Percentiles rank a stretch among this genome's conserved stretches.
phyloP scores from a whole-genome alignment of 2,113 vertebrate species.

The Strix aluco region DNA sequence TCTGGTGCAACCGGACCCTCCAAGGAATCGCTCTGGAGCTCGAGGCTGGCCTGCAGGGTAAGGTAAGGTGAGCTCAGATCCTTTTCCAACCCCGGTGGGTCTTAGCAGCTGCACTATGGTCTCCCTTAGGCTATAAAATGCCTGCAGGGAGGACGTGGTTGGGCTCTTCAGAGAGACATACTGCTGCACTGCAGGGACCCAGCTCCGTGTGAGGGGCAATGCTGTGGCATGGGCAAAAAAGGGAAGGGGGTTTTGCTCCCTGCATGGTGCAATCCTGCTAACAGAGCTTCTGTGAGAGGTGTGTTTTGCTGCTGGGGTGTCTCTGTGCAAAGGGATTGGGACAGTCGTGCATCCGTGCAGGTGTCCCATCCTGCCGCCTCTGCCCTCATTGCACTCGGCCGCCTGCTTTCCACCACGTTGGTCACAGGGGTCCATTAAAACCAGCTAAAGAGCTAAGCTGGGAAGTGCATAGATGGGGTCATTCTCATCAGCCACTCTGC shows the following conservation, averaged over 20 bases:
- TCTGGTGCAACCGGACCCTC: background rate
- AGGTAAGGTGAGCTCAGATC: constrained; percentile 57
- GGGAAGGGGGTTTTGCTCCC: background rate
- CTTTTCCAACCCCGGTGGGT: background rate
- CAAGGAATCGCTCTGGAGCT: constrained; percentile 51
- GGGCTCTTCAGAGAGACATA: background rate
- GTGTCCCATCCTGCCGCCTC: fast-evolving
- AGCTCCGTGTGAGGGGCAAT: fast-evolving
- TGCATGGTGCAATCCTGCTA: background rate
- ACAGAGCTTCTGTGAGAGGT: no score
- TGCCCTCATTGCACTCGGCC: fast-evolving
- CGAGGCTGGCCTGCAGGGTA: constrained; percentile 62
- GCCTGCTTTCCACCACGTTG: fast-evolving
- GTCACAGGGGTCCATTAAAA: constrained; percentile 6
- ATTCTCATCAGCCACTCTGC: background rate
- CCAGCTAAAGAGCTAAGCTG: background rate
- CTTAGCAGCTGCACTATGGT: background rate
- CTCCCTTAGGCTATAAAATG: background rate
- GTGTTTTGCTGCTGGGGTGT: background rate
- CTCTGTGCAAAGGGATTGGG: background rate
- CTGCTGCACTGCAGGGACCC: background rate
- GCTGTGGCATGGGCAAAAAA: fast-evolving
- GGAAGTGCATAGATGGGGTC: background rate
- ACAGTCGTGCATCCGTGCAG: fast-evolving
- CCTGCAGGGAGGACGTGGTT: background rate